Conservation (phyloP, 2,888 invertebrate species). For the Spodoptera exigua region DNA sequence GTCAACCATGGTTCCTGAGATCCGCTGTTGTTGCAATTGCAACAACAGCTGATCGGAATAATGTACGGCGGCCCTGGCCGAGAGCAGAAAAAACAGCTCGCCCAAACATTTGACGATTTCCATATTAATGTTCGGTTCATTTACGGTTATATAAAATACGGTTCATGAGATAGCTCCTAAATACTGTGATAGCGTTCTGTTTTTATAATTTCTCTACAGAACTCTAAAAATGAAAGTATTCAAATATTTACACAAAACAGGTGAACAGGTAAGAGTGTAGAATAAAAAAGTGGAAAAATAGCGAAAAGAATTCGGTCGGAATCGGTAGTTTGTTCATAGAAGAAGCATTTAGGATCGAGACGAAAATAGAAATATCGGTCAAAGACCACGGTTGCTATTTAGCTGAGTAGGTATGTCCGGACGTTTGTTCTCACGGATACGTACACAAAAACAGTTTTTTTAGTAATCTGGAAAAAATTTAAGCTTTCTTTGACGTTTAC, state of each 20-base stretch:
- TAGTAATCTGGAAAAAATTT: neutral
- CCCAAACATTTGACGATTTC: too few species aligned
- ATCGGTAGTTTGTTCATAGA: slow-evolving; percentile 53
- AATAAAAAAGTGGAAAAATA: slow-evolving; percentile 11
- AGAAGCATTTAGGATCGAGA: slow-evolving; percentile 53
- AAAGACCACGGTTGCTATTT: slow-evolving; percentile 65
- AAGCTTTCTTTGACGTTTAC: too few species aligned
- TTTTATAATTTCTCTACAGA: too few species aligned
- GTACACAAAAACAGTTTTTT: slow-evolving; percentile 39
- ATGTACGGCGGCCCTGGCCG: too few species aligned
- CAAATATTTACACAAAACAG: slow-evolving; percentile 46
- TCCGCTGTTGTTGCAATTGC: too few species aligned
- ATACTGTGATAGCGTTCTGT: too few species aligned
- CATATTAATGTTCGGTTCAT: too few species aligned
- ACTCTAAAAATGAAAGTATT: slow-evolving; percentile 20
- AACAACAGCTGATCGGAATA: too few species aligned
- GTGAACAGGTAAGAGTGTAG: slow-evolving; percentile 36
- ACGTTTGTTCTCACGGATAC: slow-evolving; percentile 51
- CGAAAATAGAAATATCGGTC: slow-evolving; percentile 71
- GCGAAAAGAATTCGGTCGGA: slow-evolving; percentile 49
- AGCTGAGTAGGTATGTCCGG: slow-evolving; percentile 35
- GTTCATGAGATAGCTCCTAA: too few species aligned
- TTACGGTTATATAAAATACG: too few species aligned
- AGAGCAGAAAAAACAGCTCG: too few species aligned
- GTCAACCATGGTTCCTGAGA: too few species aligned